Percentiles rank a stretch among this genome's conserved stretches.
These are phyloP conservation scores for Merodon equestris DNA, from an alignment of 2,888 invertebrate genomes.

Conservation along the genomic window DNA sequence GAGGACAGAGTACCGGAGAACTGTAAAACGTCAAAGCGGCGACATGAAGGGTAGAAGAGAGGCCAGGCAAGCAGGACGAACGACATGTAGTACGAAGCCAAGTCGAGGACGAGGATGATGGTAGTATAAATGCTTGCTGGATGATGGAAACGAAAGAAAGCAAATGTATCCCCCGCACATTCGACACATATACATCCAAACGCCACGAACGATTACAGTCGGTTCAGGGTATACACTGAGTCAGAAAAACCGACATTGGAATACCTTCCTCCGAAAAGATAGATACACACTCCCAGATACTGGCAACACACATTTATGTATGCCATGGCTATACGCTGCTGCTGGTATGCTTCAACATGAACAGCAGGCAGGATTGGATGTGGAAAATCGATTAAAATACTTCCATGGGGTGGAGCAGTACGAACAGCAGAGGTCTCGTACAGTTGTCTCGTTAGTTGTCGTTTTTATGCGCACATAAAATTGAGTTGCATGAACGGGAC, in stretches of 20 bases:
- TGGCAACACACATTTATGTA: conserved; percentile 28
- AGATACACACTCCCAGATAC: conserved; percentile 37
- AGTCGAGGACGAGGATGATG: not conserved
- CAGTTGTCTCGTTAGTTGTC: conserved; percentile 17
- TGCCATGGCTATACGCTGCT: conserved; percentile 12
- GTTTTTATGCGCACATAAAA: not conserved
- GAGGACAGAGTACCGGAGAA: too few species aligned
- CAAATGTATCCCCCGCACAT: conserved; percentile 36
- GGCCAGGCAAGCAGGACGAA: not conserved
- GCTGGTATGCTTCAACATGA: conserved; percentile 10
- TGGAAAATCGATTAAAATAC: conserved; percentile 77
- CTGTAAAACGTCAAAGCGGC: too few species aligned
- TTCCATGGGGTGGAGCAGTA: conserved; percentile 67
- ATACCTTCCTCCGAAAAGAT: conserved; percentile 20
- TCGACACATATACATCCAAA: conserved; percentile 10
- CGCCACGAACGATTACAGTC: too few species aligned
- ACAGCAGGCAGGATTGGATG: conserved; percentile 71
- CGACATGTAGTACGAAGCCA: too few species aligned
- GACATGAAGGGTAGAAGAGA: too few species aligned
- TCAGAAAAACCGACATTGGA: conserved; percentile 36
- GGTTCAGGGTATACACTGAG: not conserved
- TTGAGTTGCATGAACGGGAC: conserved; percentile 4
- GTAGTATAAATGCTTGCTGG: conserved; percentile 7
- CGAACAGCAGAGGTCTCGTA: conserved; percentile 32
- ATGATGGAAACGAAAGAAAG: conserved; percentile 1